Evolutionary conservation across 1,140 invertebrate genomes (phyloP).

Genomic region (Wasmannia auropunctata): DNA sequence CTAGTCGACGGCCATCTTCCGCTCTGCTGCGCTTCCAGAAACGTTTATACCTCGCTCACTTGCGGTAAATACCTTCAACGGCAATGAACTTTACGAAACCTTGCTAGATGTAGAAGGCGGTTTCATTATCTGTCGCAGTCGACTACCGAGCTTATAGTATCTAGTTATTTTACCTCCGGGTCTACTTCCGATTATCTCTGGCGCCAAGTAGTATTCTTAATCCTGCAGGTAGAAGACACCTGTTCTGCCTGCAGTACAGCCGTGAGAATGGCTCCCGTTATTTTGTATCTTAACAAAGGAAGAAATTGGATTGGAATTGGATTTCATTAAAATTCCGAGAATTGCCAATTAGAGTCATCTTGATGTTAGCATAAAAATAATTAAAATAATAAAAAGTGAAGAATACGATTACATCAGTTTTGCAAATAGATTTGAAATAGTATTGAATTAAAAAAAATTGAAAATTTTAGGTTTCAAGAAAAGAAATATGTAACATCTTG

Average conservation of each 20-base stretch:
- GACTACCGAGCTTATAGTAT: not conserved
- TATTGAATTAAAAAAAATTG: not conserved
- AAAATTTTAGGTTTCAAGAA: not conserved
- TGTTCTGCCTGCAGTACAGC: not conserved
- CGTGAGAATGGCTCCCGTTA: not conserved
- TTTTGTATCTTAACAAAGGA: not conserved
- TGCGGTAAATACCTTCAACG: slow-evolving; percentile 69
- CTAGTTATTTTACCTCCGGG: slow-evolving; percentile 33
- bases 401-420: not conserved
- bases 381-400: not conserved
- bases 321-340: not conserved
- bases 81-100: slow-evolving; percentile 64
- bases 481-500: not conserved
- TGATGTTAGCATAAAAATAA: not conserved
- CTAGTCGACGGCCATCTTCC: slow-evolving; percentile 64
- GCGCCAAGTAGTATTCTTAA: not conserved
- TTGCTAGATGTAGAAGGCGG: slow-evolving; percentile 59
- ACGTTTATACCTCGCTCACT: slow-evolving; percentile 66
- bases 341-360: not conserved
- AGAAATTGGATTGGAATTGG: not conserved
- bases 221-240: not conserved
- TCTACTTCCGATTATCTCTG: slow-evolving; percentile 5
- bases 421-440: not conserved
- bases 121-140: slow-evolving; percentile 60
- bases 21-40: slow-evolving; percentile 62